phyloP scores from a whole-genome alignment of 2,888 invertebrate species.

The Leptinotarsa rubiginosa region DNA sequence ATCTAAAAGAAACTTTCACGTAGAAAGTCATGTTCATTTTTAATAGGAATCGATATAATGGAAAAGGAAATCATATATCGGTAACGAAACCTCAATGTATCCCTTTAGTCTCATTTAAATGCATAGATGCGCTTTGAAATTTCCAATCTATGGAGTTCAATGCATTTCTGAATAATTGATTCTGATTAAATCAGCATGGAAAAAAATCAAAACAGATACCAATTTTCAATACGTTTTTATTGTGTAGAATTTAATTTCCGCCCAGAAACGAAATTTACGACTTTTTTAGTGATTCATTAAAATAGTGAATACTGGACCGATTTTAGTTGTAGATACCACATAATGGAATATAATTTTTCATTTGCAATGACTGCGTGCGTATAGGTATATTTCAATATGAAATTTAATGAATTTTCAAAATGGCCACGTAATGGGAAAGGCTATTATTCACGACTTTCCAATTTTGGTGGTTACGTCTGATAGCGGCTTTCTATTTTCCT shows the following conservation, averaged over 20 bases:
- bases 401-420: too few species aligned
- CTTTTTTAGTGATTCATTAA: not conserved
- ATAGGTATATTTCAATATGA: too few species aligned
- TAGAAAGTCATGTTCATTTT: not conserved
- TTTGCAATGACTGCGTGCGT: not conserved
- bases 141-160: constrained; percentile 1
- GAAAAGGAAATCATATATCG: not conserved
- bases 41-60: not conserved
- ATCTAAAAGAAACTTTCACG: too few species aligned
- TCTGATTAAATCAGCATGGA: not conserved
- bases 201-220: not conserved
- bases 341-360: not conserved
- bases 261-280: not conserved
- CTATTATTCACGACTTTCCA: too few species aligned
- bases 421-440: too few species aligned
- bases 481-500: too few species aligned
- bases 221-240: constrained; percentile 2
- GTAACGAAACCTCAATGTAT: not conserved
- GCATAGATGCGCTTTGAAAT: not conserved
- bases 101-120: not conserved
- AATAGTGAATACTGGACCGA: not conserved
- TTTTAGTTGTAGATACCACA: not conserved
- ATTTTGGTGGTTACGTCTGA: too few species aligned
- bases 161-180: constrained; percentile 12
- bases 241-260: constrained; percentile 5